These are phyloP conservation scores for Eupithecia dodoneata DNA, from an alignment of 2,888 invertebrate genomes.

Conservation along the genomic window DNA sequence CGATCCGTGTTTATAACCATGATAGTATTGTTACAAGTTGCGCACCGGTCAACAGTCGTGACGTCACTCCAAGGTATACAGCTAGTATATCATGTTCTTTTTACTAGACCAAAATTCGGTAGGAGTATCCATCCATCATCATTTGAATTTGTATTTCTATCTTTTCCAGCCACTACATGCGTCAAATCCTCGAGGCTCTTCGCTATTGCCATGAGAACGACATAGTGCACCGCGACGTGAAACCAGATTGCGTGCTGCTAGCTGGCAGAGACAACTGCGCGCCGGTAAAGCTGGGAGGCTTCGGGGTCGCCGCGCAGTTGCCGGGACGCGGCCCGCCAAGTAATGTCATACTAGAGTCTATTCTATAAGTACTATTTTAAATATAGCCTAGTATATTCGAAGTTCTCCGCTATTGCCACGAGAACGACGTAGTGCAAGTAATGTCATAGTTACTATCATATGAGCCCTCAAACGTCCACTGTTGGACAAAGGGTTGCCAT, in stretches of 20 bases:
- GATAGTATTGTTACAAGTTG: too few relatives aligned
- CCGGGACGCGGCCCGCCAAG: constrained; percentile 82
- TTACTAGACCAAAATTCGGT: neutral
- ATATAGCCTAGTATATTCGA: constrained; percentile 75
- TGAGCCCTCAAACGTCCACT: too few relatives aligned
- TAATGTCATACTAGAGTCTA: constrained; percentile 36
- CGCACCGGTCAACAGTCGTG: too few relatives aligned
- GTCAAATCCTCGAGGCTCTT: constrained; percentile 98
- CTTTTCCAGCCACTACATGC: constrained; percentile 96
- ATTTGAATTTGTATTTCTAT: neutral
- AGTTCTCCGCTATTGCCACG: constrained; percentile 98
- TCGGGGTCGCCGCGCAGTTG: constrained; percentile 97
- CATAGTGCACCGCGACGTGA: constrained; percentile 98
- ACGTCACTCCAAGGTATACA: too few relatives aligned
- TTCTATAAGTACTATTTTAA: neutral
- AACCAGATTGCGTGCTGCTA: constrained; percentile 97
- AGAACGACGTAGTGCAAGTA: constrained; percentile 95
- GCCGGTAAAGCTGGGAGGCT: constrained; percentile 98
- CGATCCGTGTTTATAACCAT: too few relatives aligned
- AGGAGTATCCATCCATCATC: neutral
- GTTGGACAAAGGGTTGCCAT: too few relatives aligned
- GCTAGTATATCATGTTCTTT: too few relatives aligned
- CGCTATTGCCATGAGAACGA: constrained; percentile 99
- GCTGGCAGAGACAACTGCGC: constrained; percentile 99
- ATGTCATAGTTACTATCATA: too few relatives aligned